phyloP scores from a whole-genome alignment of 2,797 vertebrate genomes.

The Halcyon smyrnensis region DNA sequence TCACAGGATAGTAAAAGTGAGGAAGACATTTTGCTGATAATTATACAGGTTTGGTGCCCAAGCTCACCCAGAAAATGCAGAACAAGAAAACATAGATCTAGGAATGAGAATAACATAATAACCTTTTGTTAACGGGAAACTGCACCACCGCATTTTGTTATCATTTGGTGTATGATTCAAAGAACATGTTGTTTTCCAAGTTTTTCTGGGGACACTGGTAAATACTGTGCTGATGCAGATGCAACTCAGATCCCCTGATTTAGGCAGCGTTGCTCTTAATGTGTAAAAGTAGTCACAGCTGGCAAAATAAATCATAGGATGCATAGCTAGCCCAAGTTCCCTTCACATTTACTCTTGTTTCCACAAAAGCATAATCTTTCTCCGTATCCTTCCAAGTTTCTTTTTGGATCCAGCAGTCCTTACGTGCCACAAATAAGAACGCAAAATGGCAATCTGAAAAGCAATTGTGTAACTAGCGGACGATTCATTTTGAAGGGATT shows the following conservation, averaged over 20 bases:
- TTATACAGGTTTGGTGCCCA: neutral
- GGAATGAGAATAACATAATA: neutral
- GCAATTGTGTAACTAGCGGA: fast-evolving
- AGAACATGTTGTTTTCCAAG: neutral
- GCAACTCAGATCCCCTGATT: neutral
- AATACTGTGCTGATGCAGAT: neutral
- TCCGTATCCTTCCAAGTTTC: neutral
- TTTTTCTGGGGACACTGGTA: neutral
- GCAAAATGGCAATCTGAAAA: neutral
- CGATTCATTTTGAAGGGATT: neutral
- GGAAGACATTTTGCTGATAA: neutral
- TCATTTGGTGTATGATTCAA: neutral
- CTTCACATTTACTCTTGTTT: neutral
- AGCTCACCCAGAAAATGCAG: neutral
- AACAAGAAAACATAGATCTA: neutral
- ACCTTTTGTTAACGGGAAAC: neutral
- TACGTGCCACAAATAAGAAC: neutral
- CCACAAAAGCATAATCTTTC: neutral
- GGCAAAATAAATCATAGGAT: neutral
- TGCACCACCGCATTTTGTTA: neutral
- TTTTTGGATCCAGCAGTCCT: neutral
- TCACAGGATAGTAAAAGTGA: neutral
- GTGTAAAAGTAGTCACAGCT: neutral
- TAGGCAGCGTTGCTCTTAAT: neutral
- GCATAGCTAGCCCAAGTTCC: neutral